phyloP scores from a whole-genome alignment of 2,113 vertebrate genomes.

The Nycticryphes semicollaris region DNA sequence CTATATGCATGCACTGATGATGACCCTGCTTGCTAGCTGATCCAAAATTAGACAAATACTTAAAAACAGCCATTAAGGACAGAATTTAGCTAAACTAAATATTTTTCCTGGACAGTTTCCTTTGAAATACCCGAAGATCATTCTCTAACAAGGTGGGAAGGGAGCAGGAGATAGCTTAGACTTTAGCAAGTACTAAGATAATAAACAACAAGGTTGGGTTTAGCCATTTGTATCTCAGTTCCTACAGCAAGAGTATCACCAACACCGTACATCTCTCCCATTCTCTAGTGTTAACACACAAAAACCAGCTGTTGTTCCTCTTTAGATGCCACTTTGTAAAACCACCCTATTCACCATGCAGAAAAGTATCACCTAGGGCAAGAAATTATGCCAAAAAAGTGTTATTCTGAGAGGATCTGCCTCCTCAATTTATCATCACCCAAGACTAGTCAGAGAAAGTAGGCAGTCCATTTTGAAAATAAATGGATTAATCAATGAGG shows the following conservation, averaged over 20 bases:
- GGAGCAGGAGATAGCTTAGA: background rate
- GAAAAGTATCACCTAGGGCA: background rate
- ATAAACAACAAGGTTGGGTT: background rate
- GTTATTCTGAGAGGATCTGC: background rate
- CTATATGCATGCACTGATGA: accelerated
- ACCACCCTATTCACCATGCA: background rate
- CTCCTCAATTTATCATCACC: background rate
- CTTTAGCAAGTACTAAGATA: background rate
- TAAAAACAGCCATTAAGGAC: background rate
- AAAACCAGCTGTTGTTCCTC: background rate
- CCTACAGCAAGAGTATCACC: background rate
- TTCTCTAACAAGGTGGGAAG: background rate
- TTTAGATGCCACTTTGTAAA: background rate
- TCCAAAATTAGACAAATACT: background rate
- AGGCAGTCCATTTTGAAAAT: background rate
- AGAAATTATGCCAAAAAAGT: background rate
- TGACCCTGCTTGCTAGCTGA: background rate
- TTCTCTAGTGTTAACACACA: background rate
- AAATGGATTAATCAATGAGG: background rate
- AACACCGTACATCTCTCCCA: background rate
- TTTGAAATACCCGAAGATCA: background rate
- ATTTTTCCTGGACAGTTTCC: background rate
- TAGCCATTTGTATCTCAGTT: background rate
- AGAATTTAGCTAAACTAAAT: background rate
- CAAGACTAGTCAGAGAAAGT: background rate